Evolutionary conservation across 2,888 invertebrate genomes (phyloP), one percentile per base, ranked within the genome.

Genomic region (Odontocolon sp.): DNA sequence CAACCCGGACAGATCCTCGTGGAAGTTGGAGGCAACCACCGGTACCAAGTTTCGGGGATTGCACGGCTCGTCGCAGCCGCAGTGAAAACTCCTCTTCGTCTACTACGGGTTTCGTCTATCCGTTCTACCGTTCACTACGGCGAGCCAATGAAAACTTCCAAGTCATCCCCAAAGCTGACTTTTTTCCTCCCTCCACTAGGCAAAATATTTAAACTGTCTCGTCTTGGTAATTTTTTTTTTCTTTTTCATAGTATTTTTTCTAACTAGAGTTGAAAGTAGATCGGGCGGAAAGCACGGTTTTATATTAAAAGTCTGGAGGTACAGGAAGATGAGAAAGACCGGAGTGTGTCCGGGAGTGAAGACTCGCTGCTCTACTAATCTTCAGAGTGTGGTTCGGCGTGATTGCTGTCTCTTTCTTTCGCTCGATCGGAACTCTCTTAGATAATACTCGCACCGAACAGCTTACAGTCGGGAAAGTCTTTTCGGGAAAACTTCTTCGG

Each of bases 1-100:
- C 74, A 67, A 76, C 57, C 75, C 69, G 79, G 63, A 76, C 75
- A 70, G 64, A 71, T 69, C 77, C 70, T 36, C 54, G 54, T 11
- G 14, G 31, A 59, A 70, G 70, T 75, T 70, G 42, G 70, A n/a
- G n/a, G n/a, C 52, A 31, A 42, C 45, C 11, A 36, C 56, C 67
- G 16, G 54, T 54, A 47, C 63, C 61, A 71, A 71, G 71, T 77
- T 71, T 71, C 47, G 67, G 54, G 33, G 67, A 63, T 71, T 75
- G 52, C 45, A 63, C 42, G 50, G 28, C 2, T 40, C 36, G 61
- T 59, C 61, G 45, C 45, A 45, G 59, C 70, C 64, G 18, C 69
- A 42, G 31, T 45, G 45, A 40, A 14, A 21, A 28, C 11, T 40
- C 28, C 33, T 56, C 26, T 40, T 31, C 52, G 11, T 31, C 6